These are phyloP conservation scores for Oplegnathus fasciatus DNA, from an alignment of 2,113 vertebrate species.

Conservation along the genomic window DNA sequence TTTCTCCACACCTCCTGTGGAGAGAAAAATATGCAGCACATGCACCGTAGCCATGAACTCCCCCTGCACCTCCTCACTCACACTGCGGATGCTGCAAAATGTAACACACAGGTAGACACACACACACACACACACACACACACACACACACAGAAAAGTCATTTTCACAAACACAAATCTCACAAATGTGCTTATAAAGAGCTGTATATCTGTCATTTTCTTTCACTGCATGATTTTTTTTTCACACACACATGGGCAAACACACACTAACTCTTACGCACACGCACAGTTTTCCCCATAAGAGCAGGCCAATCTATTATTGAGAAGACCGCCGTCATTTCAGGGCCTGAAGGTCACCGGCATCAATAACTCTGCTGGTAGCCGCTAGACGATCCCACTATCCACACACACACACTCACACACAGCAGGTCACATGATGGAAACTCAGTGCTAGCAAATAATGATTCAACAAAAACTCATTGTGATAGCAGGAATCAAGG, in stretches of 20 bases:
- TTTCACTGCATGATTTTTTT: too few relatives aligned
- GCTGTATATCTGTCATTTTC: slow-evolving; percentile 42
- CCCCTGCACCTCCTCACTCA: slow-evolving; percentile 24
- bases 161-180: background rate
- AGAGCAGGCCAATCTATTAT: slow-evolving; percentile 74
- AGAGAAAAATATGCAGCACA: slow-evolving; percentile 30
- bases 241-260: slow-evolving; percentile 15
- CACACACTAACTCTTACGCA: slow-evolving; percentile 20
- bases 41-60: slow-evolving; percentile 9
- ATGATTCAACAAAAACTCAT: slow-evolving; percentile 15
- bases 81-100: slow-evolving; percentile 19
- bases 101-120: slow-evolving; percentile 17
- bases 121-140: slow-evolving; percentile 1
- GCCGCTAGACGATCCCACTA: slow-evolving; percentile 26
- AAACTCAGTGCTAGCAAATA: slow-evolving; percentile 26
- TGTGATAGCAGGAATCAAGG: background rate
- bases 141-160: background rate
- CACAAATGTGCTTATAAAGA: slow-evolving; percentile 24
- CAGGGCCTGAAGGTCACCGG: slow-evolving; percentile 72
- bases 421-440: slow-evolving; percentile 24
- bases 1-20: background rate
- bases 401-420: slow-evolving; percentile 25
- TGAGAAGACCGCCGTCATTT: slow-evolving; percentile 69
- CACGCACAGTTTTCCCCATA: slow-evolving; percentile 49
- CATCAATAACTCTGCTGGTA: slow-evolving; percentile 75